Conservation (phyloP, 1,140 invertebrate genomes). For the Nephotettix cincticeps region DNA sequence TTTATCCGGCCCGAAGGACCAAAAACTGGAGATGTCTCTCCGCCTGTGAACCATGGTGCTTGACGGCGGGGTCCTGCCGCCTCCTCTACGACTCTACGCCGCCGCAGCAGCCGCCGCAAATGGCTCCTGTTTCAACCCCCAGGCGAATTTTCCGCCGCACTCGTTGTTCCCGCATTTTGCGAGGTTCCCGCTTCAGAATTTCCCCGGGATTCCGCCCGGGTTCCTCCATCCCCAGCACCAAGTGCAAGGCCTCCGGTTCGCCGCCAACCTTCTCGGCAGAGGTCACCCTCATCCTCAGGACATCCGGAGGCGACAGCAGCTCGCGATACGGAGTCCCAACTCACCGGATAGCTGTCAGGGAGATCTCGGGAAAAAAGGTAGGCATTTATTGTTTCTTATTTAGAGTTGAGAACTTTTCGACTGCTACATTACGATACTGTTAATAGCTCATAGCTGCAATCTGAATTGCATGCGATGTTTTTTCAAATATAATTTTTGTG, state of each 20-base stretch:
- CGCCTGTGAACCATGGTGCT: constrained; percentile 34
- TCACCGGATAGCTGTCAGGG: constrained; percentile 35
- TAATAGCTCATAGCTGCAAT: too few relatives aligned
- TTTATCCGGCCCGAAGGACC: background rate
- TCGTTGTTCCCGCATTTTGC: constrained; percentile 36
- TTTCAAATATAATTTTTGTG: too few relatives aligned
- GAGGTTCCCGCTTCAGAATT: constrained; percentile 31
- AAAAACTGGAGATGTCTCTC: background rate
- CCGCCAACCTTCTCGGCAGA: constrained; percentile 19
- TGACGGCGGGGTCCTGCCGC: constrained; percentile 34
- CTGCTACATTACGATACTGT: too few relatives aligned
- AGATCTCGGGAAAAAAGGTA: constrained; percentile 38
- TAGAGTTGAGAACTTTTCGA: too few relatives aligned
- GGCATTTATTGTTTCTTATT: too few relatives aligned
- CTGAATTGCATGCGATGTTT: too few relatives aligned
- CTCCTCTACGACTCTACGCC: constrained; percentile 37
- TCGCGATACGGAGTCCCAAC: background rate
- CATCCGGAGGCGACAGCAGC: background rate
- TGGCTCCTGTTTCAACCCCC: constrained; percentile 25
- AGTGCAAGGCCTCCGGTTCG: constrained; percentile 20
- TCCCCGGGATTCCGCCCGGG: constrained; percentile 31
- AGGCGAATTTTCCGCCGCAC: constrained; percentile 33
- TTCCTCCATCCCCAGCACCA: constrained; percentile 35
- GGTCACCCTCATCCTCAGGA: constrained; percentile 1
- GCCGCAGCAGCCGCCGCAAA: constrained; percentile 36